phyloP scores from a whole-genome alignment of 2,113 vertebrate species.

The Leucosticte australis region DNA sequence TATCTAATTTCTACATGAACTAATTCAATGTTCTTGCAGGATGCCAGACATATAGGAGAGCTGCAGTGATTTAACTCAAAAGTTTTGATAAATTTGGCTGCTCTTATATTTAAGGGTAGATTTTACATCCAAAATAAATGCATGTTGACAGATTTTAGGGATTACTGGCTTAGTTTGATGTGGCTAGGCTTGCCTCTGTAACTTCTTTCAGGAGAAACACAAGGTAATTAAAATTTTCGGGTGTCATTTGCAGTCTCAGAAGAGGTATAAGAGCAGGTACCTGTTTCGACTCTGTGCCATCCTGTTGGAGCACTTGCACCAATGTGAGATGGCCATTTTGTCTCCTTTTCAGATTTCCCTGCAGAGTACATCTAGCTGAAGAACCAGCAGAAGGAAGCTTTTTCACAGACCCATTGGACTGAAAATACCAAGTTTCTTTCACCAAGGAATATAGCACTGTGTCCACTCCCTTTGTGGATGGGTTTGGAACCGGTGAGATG shows the following conservation, averaged over 20 bases:
- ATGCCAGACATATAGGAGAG: not conserved
- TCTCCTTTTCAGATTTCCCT: not conserved
- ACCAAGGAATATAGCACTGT: not conserved
- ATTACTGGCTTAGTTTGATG: not conserved
- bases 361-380: not conserved
- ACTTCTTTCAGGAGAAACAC: not conserved
- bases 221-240: not conserved
- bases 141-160: not conserved
- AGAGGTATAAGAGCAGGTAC: not conserved
- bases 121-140: not conserved
- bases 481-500: not conserved
- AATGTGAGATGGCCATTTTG: rapidly evolving
- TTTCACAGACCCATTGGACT: not conserved
- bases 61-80: not conserved
- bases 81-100: not conserved
- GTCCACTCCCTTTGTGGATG: not conserved
- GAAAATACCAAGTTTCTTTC: not conserved
- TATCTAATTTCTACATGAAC: not conserved
- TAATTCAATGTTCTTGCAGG: not conserved
- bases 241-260: not conserved
- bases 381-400: not conserved
- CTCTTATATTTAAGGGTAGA: not conserved
- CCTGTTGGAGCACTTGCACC: not conserved
- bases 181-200: not conserved
- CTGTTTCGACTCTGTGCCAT: not conserved